Evolutionary conservation across 2,113 vertebrate species (phyloP).

Genomic region (Scytalopus superciliaris): DNA sequence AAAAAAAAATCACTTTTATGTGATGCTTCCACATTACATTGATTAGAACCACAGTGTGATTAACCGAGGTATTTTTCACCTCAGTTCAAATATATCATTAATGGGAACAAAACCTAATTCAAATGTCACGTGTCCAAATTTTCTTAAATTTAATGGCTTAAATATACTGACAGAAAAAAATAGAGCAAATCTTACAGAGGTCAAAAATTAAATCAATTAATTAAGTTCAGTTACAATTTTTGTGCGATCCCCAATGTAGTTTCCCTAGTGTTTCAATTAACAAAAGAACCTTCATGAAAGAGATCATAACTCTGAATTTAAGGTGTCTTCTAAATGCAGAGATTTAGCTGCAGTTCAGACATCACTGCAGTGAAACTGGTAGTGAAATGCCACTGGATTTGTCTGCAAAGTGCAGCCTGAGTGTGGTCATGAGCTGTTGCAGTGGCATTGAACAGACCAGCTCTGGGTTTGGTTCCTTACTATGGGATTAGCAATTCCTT

Average conservation of each 20-base stretch:
- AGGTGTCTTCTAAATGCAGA: not conserved
- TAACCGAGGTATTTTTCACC: not conserved
- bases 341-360: not conserved
- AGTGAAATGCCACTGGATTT: not conserved
- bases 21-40: not conserved
- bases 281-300: not conserved
- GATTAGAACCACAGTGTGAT: not conserved
- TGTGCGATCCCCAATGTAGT: rapidly evolving
- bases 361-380: not conserved
- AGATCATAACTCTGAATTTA: not conserved
- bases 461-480: not conserved
- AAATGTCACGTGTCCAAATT: not conserved
- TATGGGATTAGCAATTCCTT: not conserved
- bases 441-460: not conserved
- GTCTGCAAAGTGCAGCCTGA: not conserved
- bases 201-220: not conserved
- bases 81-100: not conserved
- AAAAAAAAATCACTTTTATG: not conserved
- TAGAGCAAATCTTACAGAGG: not conserved
- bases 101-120: not conserved
- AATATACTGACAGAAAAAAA: not conserved
- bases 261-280: not conserved
- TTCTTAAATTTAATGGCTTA: not conserved
- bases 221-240: not conserved
- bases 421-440: not conserved